phyloP scores from a whole-genome alignment of 2,888 invertebrate genomes.

The Drosophila mayaguana region DNA sequence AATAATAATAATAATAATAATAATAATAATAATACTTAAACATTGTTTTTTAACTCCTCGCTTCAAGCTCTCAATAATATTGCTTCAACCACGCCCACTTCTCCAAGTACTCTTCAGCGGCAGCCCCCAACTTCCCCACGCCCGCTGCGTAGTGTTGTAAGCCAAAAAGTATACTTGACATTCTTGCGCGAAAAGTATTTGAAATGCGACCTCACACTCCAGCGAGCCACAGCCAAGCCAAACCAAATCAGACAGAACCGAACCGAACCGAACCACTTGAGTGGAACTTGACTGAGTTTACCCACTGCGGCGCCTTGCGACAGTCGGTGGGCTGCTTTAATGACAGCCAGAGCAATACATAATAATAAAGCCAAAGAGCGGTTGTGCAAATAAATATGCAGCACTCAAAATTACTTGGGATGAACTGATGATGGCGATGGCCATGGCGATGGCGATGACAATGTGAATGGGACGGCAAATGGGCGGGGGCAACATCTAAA shows the following conservation, averaged over 20 bases:
- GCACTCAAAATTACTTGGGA: conserved; percentile 75
- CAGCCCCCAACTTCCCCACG: not conserved
- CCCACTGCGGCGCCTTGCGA: conserved; percentile 9
- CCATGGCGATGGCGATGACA: conserved; percentile 23
- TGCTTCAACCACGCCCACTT: not conserved
- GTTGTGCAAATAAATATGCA: conserved; percentile 82
- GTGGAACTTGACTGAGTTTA: conserved; percentile 27
- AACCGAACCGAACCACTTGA: conserved; percentile 37
- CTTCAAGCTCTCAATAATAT: not conserved
- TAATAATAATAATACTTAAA: not conserved
- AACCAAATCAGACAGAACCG: not conserved
- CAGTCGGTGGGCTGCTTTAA: conserved; percentile 42
- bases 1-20: too few species aligned
- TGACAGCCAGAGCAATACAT: conserved; percentile 73
- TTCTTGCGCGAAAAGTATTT: conserved; percentile 68
- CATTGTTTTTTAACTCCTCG: too few species aligned
- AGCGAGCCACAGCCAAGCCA: conserved; percentile 24
- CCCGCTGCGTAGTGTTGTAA: conserved; percentile 56
- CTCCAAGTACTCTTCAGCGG: too few species aligned
- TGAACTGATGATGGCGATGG: conserved; percentile 67
- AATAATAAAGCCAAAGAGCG: conserved; percentile 75
- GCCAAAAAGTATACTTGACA: conserved; percentile 75
- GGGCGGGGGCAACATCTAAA: conserved; percentile 41
- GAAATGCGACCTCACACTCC: conserved; percentile 36
- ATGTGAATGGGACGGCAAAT: conserved; percentile 9